Conservation (phyloP, 2,888 invertebrate genomes). For the Nemotelus pantherinus region DNA sequence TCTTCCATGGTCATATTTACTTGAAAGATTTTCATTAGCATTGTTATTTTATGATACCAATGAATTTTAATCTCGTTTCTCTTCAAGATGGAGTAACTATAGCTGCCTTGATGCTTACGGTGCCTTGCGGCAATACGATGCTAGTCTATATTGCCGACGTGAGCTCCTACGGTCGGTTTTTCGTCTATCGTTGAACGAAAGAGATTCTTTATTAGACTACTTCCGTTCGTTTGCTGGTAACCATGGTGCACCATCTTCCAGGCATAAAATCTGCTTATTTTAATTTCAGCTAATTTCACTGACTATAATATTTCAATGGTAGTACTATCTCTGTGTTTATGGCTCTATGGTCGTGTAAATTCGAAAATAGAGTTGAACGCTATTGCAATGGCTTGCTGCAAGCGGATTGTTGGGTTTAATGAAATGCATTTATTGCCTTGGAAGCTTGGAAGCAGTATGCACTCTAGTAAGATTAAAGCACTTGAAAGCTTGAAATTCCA, state of each 20-base stretch:
- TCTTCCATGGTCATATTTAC: constrained; percentile 22
- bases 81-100: not conserved
- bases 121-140: not conserved
- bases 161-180: constrained; percentile 10
- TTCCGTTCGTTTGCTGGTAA: constrained; percentile 25
- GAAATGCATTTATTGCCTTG: no score
- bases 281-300: constrained; percentile 11
- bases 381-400: not conserved
- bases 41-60: constrained; percentile 54
- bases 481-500: not conserved
- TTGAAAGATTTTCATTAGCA: constrained; percentile 54
- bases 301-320: not conserved
- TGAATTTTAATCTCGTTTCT: constrained; percentile 53
- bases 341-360: constrained; percentile 7
- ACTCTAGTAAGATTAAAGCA: not conserved
- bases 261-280: constrained; percentile 14
- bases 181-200: constrained; percentile 4
- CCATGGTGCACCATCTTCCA: constrained; percentile 24
- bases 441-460: no score
- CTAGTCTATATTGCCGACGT: not conserved
- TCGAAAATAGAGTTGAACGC: not conserved
- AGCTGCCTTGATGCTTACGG: no score
- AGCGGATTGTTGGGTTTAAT: not conserved
- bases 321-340: constrained; percentile 15
- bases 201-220: not conserved